Evolutionary conservation across 1,140 invertebrate genomes (phyloP), one percentile per base, ranked within the genome.

Genomic region (Stenopsyche tienmushanensis): DNA sequence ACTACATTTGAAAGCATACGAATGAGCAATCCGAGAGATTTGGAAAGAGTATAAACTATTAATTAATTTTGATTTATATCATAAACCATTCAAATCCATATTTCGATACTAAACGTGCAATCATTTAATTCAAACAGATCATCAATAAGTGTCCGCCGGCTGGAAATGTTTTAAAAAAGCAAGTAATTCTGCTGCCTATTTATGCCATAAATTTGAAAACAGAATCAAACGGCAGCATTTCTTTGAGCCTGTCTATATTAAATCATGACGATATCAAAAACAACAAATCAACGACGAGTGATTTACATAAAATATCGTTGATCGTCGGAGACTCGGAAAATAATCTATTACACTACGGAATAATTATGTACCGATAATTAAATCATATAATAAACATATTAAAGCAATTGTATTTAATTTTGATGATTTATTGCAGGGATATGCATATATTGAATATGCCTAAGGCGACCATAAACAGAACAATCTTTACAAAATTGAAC

Each of bases 41-140:
- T 93, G 63, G 90, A 93, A 83, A 75, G 88, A 77, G 88, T 90
- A 64, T 39, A n/a, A n/a, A n/a, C n/a, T n/a, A 65, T 25, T 17
- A 24, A 42, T 64, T 64, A 8, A 54, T 49, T 49, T 29, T 18
- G 17, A 34, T 25, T 5, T 1, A 39, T 29, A 29, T 50, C 18
- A 29, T 39, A 20, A 15, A 20, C 20, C 20, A 39, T 24, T 18
- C 10, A 55, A 39, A 39, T 55, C n/a, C 7, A 29, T 29, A 50
- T n/a, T 25, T 25, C 15, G 13, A 45, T 45, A n/a, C 18, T 52
- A n/a, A 18, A 7, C 3, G 15, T 58, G 18, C 7, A 49, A 49
- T 10, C 18, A 9, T 20, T n/a, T 7, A 49, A 49, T 17, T 7
- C 5, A 49, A 9, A 8, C 65, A 79, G 79, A 78, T 80, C 72